Evolutionary conservation across 1,140 invertebrate species (phyloP), one percentile per base, ranked within the genome.

Genomic region (Plectus sambesii): DNA sequence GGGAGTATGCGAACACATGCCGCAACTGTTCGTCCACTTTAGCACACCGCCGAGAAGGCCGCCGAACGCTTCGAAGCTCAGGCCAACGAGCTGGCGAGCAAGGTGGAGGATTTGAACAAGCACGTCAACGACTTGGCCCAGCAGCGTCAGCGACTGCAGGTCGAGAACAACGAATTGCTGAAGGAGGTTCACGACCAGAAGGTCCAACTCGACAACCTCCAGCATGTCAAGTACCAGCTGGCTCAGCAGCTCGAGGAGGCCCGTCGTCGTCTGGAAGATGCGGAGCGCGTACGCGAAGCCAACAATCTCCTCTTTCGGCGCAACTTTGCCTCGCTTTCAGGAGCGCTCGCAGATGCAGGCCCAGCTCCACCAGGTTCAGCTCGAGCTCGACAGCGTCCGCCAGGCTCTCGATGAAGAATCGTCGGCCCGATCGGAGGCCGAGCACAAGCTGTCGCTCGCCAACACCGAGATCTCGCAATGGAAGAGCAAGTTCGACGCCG

Each of bases 401-500:
- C 82, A 85, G 42, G 87, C 92, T 74, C 75, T 92, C 59, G 88
- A 93, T 72, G 88, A 93, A 75, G 88, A 94, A 75, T 85, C 86
- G 40, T 87, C 92, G 71, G 85, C 86, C 55, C 83, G 87, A 66
- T 75, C 93, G 68, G 88, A 94, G 72, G 77, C 92, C 56, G 88
- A 94, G 76, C 80, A 88, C 62, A 88, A 93, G 75, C 74, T 93
- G 64, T 83, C 86, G 59, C 88, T 88, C 71, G 79, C 83, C 63
- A 89, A 83, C 70, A 85, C 84, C 55, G 87, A 93, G 68, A 80
- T 81, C 52, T 76, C 79, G 62, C 78, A 85, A 58, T 94, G 82
- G 82, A 83, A 83, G 70, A 82, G 80, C 67, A 94, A 92, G 73
- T 93, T 84, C 71, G 87, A 90, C 71, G 80, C 84, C 53, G 88